phyloP scores from a whole-genome alignment of 2,888 invertebrate genomes.

The Pycnomerus fuliginosus region DNA sequence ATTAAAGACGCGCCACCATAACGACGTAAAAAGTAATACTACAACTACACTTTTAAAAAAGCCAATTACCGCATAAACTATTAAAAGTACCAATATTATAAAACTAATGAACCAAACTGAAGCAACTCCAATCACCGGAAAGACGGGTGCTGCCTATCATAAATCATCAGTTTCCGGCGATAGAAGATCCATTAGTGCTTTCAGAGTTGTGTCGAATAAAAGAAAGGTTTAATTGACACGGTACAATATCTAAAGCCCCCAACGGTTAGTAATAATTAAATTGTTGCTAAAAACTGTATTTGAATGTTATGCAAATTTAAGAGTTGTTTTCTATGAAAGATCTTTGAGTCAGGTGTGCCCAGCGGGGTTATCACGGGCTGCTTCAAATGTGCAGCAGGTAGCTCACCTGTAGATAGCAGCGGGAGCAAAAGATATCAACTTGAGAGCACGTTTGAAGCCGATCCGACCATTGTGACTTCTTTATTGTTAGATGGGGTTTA shows the following conservation, averaged over 20 bases:
- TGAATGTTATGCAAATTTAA: too few relatives aligned
- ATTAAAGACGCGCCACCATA: too few relatives aligned
- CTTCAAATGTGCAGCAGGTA: conserved; percentile 32
- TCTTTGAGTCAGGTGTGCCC: conserved; percentile 36
- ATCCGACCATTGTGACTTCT: conserved; percentile 32
- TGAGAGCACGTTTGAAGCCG: conserved; percentile 30
- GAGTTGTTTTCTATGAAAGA: too few relatives aligned
- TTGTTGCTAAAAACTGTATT: too few relatives aligned
- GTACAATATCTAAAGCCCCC: conserved; percentile 29
- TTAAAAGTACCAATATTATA: conserved; percentile 2
- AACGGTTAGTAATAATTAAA: conserved; percentile 38
- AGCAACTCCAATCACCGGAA: conserved; percentile 9
- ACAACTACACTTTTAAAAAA: too few relatives aligned
- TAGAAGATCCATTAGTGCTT: background rate
- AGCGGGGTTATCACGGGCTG: conserved; percentile 23
- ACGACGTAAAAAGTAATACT: too few relatives aligned
- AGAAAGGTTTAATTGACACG: conserved; percentile 11
- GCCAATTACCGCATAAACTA: too few relatives aligned
- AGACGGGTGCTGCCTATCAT: conserved; percentile 1
- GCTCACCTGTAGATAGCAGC: conserved; percentile 43
- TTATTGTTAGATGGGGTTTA: conserved; percentile 32
- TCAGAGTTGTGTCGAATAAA: too few relatives aligned
- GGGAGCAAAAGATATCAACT: conserved; percentile 31
- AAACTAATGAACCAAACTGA: conserved; percentile 8
- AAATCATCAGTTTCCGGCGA: conserved; percentile 10